Base-by-base conservation (phyloP, 1,140 invertebrate genomes). In the Drosophila dunni region DNA sequence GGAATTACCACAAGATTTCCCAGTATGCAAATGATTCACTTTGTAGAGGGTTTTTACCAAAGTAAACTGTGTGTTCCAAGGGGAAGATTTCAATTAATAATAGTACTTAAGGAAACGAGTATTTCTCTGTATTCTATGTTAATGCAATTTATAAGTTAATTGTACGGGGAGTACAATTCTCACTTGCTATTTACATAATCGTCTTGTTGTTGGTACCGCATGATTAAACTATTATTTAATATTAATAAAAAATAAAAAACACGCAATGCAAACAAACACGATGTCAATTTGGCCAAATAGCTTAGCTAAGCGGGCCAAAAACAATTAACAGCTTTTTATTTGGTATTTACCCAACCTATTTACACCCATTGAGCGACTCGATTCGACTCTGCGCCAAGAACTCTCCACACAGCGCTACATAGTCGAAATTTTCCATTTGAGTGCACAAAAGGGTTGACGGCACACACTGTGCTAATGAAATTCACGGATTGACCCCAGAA, bases 171-270 rank as follows among this genome's bases (percentile, higher is more conserved):
- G 48, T 60, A 42, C 1, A 20, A 46, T 56, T 38, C 8, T 40
- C n/a, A 42, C 34, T 7, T 7, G 53, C 13, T 38, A 81, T 85
- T 86, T 79, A 53, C 76, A 68, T 72, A 72, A 79, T 61, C 46
- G 53, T 57, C 24, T 57, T 73, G 57, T 46, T 58, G 10, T 38
- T 48, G 33, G 17, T 82, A 63, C 67, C 82, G 45, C 83, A 85
- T 85, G 83, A 85, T 82, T 86, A 63, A 57, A 29, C 24, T 50
- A 70, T 88, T 79, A 88, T 81, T 70, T 67, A 82, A 88, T 79
- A 81, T 75, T 50, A 70, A 9, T 11, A 75, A 74, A 75, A 38
- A 81, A 83, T 44, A 38, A n/a, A 40, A 38, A 72, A 60, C 63
- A 48, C 61, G 61, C 53, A 69, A 56, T 56, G 45, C 66, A 65